Evolutionary conservation across 2,888 invertebrate species (phyloP).

Genomic region (Lomographa bimaculata): DNA sequence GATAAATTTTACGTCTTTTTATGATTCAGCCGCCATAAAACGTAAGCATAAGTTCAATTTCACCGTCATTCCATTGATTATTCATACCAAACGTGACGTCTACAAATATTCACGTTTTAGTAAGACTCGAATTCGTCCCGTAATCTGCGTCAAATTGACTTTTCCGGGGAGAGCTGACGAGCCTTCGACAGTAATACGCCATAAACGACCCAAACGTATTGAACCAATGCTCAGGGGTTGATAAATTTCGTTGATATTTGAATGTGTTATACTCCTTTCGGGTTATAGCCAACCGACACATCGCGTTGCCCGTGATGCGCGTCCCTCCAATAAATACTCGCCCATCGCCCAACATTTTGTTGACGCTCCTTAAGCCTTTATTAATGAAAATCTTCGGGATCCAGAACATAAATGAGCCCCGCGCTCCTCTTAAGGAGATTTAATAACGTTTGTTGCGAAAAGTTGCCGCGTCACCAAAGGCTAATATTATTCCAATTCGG

Average conservation of each 20-base stretch:
- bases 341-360: slow-evolving; percentile 53
- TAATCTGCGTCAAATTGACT: slow-evolving; percentile 80
- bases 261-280: slow-evolving; percentile 74
- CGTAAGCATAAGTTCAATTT: slow-evolving; percentile 28
- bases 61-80: slow-evolving; percentile 44
- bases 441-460: slow-evolving; percentile 58
- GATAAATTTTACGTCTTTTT: slow-evolving; percentile 20
- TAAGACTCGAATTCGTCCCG: slow-evolving; percentile 63
- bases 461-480: slow-evolving; percentile 61
- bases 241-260: slow-evolving; percentile 80
- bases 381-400: slow-evolving; percentile 57
- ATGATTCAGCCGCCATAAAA: slow-evolving; percentile 25
- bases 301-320: slow-evolving; percentile 5
- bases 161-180: slow-evolving; percentile 77
- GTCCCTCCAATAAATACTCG: slow-evolving; percentile 67
- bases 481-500: slow-evolving; percentile 69
- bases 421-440: slow-evolving; percentile 46
- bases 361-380: slow-evolving; percentile 57
- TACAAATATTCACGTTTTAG: slow-evolving; percentile 63
- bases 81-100: slow-evolving; percentile 53
- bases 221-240: slow-evolving; percentile 70
- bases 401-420: slow-evolving; percentile 43
- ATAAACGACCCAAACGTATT: slow-evolving; percentile 79
- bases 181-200: slow-evolving; percentile 73
- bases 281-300: slow-evolving; percentile 52